These are phyloP conservation scores for Sipha maydis DNA, from an alignment of 2,888 invertebrate genomes.

Conservation along the genomic window DNA sequence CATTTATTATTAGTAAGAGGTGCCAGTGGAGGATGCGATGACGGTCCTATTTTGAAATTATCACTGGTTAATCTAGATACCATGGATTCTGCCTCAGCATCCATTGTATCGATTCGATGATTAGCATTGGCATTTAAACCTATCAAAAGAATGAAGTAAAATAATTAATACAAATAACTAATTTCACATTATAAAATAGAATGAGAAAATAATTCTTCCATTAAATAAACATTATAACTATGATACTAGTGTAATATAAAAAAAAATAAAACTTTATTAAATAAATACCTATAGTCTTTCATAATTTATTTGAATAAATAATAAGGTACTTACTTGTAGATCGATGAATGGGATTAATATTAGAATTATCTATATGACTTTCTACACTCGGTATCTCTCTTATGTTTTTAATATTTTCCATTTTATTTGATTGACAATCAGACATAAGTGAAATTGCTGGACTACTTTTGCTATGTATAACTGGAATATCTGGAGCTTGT, in stretches of 20 bases:
- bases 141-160: not conserved
- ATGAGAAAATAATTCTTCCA: not conserved
- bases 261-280: too few species aligned
- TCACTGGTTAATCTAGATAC: constrained; percentile 59
- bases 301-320: not conserved
- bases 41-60: constrained; percentile 50
- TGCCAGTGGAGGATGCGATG: constrained; percentile 41
- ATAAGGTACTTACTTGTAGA: constrained; percentile 39
- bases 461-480: constrained; percentile 56
- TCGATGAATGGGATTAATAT: constrained; percentile 52
- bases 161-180: not conserved
- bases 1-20: constrained; percentile 73
- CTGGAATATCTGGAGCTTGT: constrained; percentile 46
- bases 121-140: constrained; percentile 60
- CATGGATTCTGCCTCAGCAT: constrained; percentile 60
- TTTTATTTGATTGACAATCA: constrained; percentile 53
- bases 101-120: constrained; percentile 55
- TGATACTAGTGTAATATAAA: not conserved
- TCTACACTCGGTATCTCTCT: constrained; percentile 37
- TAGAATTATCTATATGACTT: constrained; percentile 51
- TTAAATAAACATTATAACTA: not conserved
- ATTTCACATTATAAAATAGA: not conserved
- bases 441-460: constrained; percentile 48
- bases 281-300: too few species aligned
- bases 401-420: constrained; percentile 29